These are phyloP conservation scores for Bugula neritina DNA, from an alignment of 2,888 invertebrate genomes.

Conservation along the genomic window DNA sequence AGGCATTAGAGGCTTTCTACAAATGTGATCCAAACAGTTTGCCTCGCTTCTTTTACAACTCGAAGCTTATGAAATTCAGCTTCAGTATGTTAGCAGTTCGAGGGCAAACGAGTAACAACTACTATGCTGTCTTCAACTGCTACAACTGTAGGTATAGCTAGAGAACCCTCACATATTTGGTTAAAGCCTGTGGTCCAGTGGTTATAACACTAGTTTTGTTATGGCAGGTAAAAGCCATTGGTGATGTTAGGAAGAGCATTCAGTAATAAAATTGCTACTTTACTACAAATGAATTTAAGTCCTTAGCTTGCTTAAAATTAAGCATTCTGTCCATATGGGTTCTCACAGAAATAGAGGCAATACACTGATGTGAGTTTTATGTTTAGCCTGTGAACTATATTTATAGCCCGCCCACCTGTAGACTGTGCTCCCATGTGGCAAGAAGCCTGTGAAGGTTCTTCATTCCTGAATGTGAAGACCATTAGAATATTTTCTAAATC, in stretches of 20 bases:
- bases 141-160: not conserved
- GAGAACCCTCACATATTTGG: too few species aligned
- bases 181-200: too few species aligned
- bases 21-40: not conserved
- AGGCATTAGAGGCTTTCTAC: constrained; percentile 20
- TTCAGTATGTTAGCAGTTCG: not conserved
- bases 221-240: too few species aligned
- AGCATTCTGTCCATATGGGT: too few species aligned
- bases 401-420: too few species aligned
- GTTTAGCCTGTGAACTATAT: too few species aligned
- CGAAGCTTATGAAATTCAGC: not conserved
- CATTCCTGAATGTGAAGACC: constrained; percentile 15
- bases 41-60: not conserved
- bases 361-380: too few species aligned
- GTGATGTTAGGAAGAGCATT: too few species aligned
- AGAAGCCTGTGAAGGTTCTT: constrained; percentile 7
- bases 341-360: too few species aligned
- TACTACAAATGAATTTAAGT: too few species aligned
- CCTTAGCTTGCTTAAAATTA: too few species aligned
- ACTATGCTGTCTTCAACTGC: not conserved
- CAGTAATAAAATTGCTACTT: too few species aligned
- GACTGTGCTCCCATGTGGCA: constrained; percentile 13
- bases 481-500: not conserved
- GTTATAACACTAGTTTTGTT: not conserved
- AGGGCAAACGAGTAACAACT: not conserved